Base-by-base conservation (phyloP, 35 echinoderm and acorn worm species). In the Eucidaris tribuloides region DNA sequence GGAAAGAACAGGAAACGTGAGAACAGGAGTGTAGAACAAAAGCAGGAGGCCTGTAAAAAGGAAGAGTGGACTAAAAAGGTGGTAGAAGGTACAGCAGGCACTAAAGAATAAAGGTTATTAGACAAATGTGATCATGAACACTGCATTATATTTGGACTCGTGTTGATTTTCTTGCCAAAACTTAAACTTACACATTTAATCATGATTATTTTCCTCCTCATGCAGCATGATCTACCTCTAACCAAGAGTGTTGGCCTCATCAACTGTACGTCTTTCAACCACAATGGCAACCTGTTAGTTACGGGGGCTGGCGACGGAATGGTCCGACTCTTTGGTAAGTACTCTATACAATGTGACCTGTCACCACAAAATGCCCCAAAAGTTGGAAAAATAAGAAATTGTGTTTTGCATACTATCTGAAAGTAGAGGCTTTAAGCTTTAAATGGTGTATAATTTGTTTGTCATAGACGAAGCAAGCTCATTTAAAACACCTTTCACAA, bases 201-300 rank as follows among this genome's bases (percentile, higher is more conserved):
- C 34, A 17, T 82, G 24, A 25, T 27, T 4, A 22, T 11, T 87
- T 29, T 78, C 27, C 1, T 82, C 82, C 27, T 37, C 25, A 57
- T 87, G 1, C 70, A 92, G 90, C 62, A 76, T 42, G 83, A 87
- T 23, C 84, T 92, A n/a, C 84, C 84, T 5, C 78, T 92, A 54
- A 59, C 65, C 9, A 58, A 48, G 2, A 85, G 79, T 63, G 30
- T 77, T 79, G 82, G 79, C 56, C 90, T 82, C 52, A 54, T 90
- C 5, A 99, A 99, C 79, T 93, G 96, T 74, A 93, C 82, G 43
- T 77, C 86, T 18, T 99, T 87, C 68, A 99, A 99, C 31, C 96
- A 99, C 72, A 93, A 99, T 39, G 96, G 96, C 33, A 88, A 93
- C 38, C 68, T 99, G 19, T 48, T 93, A 62, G 81, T 99, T 2